These are phyloP conservation scores for Stenodema calcarata DNA, from an alignment of 2,888 invertebrate species.

Conservation along the genomic window DNA sequence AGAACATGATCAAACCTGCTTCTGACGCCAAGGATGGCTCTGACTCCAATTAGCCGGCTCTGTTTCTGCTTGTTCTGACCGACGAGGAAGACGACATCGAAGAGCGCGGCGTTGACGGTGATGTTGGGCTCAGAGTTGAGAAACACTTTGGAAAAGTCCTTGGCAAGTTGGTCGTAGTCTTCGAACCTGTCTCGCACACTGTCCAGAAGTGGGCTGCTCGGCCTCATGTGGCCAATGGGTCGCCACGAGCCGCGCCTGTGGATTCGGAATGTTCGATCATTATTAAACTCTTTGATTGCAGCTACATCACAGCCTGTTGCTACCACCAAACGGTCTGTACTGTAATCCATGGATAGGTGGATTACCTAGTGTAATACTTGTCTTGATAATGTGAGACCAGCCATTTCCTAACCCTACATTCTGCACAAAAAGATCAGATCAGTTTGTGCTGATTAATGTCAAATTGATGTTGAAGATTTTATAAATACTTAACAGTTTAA, in stretches of 20 bases:
- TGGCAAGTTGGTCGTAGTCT: slow-evolving; percentile 91
- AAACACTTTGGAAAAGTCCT: slow-evolving; percentile 89
- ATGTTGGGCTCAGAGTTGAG: slow-evolving; percentile 82
- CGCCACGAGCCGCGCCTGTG: slow-evolving; percentile 82
- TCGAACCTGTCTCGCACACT: slow-evolving; percentile 93
- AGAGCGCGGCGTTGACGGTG: slow-evolving; percentile 79
- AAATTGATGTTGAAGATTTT: too few species aligned
- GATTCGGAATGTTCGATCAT: too few species aligned
- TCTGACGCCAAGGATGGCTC: slow-evolving; percentile 88
- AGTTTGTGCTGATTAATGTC: too few species aligned
- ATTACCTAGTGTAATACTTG: too few species aligned
- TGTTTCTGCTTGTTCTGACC: slow-evolving; percentile 88
- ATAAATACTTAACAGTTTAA: too few species aligned
- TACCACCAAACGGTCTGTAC: too few species aligned
- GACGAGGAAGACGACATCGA: slow-evolving; percentile 89
- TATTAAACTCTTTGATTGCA: too few species aligned
- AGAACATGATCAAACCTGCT: slow-evolving; percentile 63
- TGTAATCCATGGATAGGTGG: too few species aligned
- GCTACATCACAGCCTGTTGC: too few species aligned
- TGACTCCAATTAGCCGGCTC: slow-evolving; percentile 85
- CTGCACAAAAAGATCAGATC: too few species aligned
- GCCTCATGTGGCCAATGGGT: slow-evolving; percentile 93
- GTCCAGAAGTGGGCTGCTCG: slow-evolving; percentile 89
- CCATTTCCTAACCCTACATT: too few species aligned
- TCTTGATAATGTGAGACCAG: too few species aligned